Conservation (phyloP, 2,888 invertebrate species). For the Andricus curvator region DNA sequence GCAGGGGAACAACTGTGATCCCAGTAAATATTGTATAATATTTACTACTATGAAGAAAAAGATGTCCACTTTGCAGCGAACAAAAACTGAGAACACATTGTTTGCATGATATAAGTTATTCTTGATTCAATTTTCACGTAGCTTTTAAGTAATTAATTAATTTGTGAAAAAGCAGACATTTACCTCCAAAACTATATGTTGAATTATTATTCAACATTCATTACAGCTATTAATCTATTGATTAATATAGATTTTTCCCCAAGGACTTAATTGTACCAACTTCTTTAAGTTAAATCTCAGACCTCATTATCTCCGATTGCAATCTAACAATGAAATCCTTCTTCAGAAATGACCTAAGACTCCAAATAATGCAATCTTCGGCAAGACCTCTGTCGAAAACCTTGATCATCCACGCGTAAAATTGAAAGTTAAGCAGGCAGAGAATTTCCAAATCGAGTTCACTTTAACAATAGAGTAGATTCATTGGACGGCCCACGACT, state of each 20-base stretch:
- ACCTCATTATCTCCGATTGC: not conserved
- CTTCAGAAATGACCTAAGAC: conserved; percentile 24
- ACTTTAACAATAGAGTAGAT: conserved; percentile 25
- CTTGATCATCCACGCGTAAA: not conserved
- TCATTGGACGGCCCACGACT: not conserved
- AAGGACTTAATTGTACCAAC: not conserved
- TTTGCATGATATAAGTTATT: too few species aligned
- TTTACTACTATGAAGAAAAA: too few species aligned
- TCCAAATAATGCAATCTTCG: conserved; percentile 29
- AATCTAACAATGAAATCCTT: not conserved
- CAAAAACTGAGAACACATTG: too few species aligned
- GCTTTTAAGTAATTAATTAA: too few species aligned
- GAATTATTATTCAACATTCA: not conserved
- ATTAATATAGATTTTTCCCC: not conserved
- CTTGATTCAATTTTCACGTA: too few species aligned
- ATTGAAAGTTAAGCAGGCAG: conserved; percentile 31
- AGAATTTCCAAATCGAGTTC: conserved; percentile 37
- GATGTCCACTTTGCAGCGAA: too few species aligned
- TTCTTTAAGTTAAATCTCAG: not conserved
- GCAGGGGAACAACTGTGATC: too few species aligned
- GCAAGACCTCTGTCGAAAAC: conserved; percentile 31
- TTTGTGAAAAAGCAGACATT: too few species aligned
- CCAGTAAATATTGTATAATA: too few species aligned
- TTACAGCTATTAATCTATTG: not conserved
- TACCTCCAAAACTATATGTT: not conserved